These are phyloP conservation scores for Melieria picta DNA, from an alignment of 2,888 invertebrate species.

Conservation along the genomic window DNA sequence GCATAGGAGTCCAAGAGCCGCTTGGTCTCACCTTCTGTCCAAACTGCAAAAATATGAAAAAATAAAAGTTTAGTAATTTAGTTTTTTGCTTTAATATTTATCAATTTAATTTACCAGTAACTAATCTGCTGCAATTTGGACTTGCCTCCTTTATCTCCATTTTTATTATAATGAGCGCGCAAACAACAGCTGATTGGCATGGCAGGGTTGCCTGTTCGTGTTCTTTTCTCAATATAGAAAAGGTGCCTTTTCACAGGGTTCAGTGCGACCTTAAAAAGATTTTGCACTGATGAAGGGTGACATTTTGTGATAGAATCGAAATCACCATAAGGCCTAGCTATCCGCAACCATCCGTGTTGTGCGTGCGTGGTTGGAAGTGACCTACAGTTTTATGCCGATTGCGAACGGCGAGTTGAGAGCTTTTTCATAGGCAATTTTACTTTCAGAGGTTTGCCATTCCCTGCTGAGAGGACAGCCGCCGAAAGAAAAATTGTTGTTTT, in stretches of 20 bases:
- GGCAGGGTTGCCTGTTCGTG: background rate
- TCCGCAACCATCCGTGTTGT: no score
- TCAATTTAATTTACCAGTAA: no score
- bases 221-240: background rate
- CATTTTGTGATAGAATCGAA: background rate
- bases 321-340: no score
- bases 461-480: no score
- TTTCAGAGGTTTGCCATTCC: no score
- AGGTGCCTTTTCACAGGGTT: background rate
- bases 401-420: no score
- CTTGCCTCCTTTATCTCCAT: background rate
- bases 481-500: no score
- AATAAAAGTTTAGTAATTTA: background rate
- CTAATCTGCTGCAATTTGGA: background rate
- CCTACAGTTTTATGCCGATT: no score
- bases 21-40: constrained; percentile 29
- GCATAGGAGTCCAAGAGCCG: constrained; percentile 23
- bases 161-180: background rate
- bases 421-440: no score
- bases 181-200: background rate
- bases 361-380: no score
- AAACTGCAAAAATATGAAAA: constrained; percentile 23
- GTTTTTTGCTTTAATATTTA: background rate
- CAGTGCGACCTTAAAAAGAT: background rate
- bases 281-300: background rate